Base-by-base conservation (phyloP, 2,113 vertebrate species). In the Cyanoramphus novaezelandiae region DNA sequence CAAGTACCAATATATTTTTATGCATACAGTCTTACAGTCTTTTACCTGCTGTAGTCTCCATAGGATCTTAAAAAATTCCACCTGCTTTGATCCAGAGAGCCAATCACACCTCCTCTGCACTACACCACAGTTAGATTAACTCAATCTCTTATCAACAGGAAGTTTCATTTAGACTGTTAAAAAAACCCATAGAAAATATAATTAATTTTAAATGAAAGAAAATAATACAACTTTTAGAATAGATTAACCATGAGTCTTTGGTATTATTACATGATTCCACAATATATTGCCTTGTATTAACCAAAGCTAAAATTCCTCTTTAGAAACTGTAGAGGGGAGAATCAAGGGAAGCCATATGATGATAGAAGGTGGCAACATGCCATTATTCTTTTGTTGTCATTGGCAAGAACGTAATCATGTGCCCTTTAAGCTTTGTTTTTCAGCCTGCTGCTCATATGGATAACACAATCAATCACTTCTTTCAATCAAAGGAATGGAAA, bases 331-430 rank as follows among this genome's bases (percentile, higher is more conserved):
- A 76, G 57, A 17, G 5, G 18, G 25, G 16, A 85, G 52, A 79
- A 68, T 60, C 29, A 67, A 64, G 82, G 55, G 33, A 64, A 86
- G 77, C 52, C 47, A 79, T 85, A 31, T 19, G 81, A 78, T 0
- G 15, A 87, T 37, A 75, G 75, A 82, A 85, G 44, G 63, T 90
- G 94, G 90, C 82, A 94, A 69, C 29, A 11, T 65, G 96, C 94
- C 91, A 94, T 88, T 69, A 65, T 87, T 85, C 89, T 85, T 79
- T 68, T 89, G 91, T 94, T 96, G 69, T 95, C 82, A 72, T n/a
- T 95, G 87, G 84, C 89, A 87, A 94, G 75, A 82, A n/a, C 70
- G 90, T 81, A 92, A 87, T 87, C 84, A 46, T 87, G 84, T 91
- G 91, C 69, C 78, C 87, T 95, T 92, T 91, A 87, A 87, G 91